Percentiles rank a stretch among this genome's conserved stretches.
These are phyloP conservation scores for Festucalex cinctus DNA, from an alignment of 2,113 vertebrate genomes.

Conservation along the genomic window DNA sequence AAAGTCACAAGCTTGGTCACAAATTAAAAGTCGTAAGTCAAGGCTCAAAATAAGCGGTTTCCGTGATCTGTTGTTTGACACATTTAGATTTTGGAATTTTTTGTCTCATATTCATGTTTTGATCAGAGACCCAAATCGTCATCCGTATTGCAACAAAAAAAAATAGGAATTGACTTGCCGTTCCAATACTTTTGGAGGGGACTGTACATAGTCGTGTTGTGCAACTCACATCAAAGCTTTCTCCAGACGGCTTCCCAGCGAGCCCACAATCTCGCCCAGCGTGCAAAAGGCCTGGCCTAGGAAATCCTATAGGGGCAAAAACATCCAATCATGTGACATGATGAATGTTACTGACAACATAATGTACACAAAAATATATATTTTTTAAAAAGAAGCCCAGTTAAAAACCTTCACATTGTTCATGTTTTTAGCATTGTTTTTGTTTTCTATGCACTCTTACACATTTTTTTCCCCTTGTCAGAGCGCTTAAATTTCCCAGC, in stretches of 20 bases:
- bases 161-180: no score
- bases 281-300: slow-evolving; percentile 95
- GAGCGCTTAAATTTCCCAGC: neutral
- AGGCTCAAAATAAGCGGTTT: no score
- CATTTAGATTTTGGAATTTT: no score
- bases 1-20: no score
- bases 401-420: neutral
- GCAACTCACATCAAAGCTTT: slow-evolving; percentile 87
- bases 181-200: neutral
- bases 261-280: slow-evolving; percentile 91
- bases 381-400: neutral
- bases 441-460: no score
- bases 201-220: neutral
- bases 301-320: slow-evolving; percentile 82
- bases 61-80: no score
- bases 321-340: slow-evolving; percentile 5
- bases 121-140: no score
- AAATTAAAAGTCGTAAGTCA: neutral
- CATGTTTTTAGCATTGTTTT: no score
- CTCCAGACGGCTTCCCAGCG: slow-evolving; percentile 88
- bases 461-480: neutral
- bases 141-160: no score
- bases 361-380: neutral
- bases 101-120: no score
- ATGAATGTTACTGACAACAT: neutral